These are phyloP conservation scores for Oreochromis mossambicus DNA, from an alignment of 2,797 vertebrate genomes.

Conservation along the genomic window DNA sequence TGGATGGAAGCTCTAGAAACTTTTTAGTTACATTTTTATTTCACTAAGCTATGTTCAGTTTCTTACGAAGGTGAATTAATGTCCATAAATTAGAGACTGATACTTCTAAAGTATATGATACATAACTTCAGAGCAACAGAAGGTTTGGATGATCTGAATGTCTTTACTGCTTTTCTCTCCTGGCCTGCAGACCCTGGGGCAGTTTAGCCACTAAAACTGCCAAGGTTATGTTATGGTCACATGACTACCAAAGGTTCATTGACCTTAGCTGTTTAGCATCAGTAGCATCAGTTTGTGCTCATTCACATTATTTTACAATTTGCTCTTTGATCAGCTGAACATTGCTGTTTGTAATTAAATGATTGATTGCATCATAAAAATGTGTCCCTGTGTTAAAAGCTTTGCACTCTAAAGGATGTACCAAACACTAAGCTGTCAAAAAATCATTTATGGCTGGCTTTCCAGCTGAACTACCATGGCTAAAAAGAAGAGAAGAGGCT, in stretches of 20 bases:
- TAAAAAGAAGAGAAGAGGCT: constrained; percentile 75
- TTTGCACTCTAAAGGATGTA: constrained; percentile 49
- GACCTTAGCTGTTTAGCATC: constrained; percentile 66
- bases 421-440: constrained; percentile 58
- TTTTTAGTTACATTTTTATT: neutral
- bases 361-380: constrained; percentile 6
- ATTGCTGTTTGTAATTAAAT: constrained; percentile 58
- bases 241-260: constrained; percentile 70
- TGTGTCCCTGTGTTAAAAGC: constrained; percentile 50
- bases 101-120: neutral
- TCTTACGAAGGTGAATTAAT: neutral
- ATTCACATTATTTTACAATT: constrained; percentile 70
- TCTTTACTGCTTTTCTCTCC: neutral
- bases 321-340: constrained; percentile 73
- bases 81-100: neutral
- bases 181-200: neutral
- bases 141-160: neutral
- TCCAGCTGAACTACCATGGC: constrained; percentile 77
- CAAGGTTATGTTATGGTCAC: constrained; percentile 59
- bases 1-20: neutral
- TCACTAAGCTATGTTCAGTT: neutral
- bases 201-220: constrained; percentile 43
- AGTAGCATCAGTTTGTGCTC: constrained; percentile 63
- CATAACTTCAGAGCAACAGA: neutral
- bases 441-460: constrained; percentile 71